Conservation (phyloP, 2,888 invertebrate genomes). For the Poecilobothrus nobilitatus region DNA sequence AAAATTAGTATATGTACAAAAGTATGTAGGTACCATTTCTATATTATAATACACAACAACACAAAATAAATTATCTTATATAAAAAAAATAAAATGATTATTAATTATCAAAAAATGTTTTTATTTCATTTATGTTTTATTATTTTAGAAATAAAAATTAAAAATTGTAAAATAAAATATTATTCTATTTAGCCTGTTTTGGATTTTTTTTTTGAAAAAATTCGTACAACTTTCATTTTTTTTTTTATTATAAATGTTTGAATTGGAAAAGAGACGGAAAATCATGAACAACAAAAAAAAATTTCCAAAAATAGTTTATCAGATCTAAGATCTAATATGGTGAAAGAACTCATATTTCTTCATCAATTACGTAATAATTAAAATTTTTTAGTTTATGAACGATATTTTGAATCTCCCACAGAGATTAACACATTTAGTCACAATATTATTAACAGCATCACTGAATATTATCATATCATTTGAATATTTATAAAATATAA, state of each 20-base stretch:
- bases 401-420: not conserved
- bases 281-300: not conserved
- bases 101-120: too few relatives aligned
- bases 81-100: not conserved
- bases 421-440: not conserved
- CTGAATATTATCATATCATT: not conserved
- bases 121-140: too few relatives aligned
- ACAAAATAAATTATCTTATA: not conserved
- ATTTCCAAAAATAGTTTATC: not conserved
- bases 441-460: too few relatives aligned
- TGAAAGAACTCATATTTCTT: not conserved
- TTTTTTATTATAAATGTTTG: not conserved
- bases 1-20: not conserved
- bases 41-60: not conserved
- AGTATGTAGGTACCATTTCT: too few relatives aligned
- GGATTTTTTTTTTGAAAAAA: not conserved
- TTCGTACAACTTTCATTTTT: not conserved
- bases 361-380: not conserved
- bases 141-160: too few relatives aligned
- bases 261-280: not conserved
- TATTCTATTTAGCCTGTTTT: too few relatives aligned
- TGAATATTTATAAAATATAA: not conserved
- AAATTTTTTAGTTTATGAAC: not conserved
- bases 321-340: not conserved
- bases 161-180: too few relatives aligned